A percentile compares a stretch with the other conserved stretches of the same genome.
Conservation (phyloP, 2,888 invertebrate species). For the Pollenia amentaria region DNA sequence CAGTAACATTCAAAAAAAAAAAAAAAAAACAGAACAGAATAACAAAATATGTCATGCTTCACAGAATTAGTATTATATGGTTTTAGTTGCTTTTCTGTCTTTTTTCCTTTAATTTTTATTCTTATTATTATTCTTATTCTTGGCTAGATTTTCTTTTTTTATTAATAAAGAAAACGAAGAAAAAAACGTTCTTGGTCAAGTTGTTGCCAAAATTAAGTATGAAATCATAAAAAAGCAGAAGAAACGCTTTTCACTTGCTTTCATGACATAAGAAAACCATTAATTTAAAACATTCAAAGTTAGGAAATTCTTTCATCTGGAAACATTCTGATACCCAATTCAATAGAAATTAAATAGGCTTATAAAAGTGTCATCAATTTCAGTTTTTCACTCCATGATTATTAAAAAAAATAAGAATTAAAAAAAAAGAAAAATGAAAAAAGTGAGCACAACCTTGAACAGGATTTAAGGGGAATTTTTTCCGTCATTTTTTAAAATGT, state of each 20-base stretch:
- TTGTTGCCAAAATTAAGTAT: conserved; percentile 65
- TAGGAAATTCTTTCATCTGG: conserved; percentile 82
- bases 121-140: background rate
- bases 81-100: background rate
- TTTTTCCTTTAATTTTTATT: background rate
- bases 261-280: conserved; percentile 62
- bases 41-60: conserved; percentile 55
- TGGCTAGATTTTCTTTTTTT: background rate
- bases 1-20: conserved; percentile 11
- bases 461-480: background rate
- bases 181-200: conserved; percentile 51
- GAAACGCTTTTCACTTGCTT: conserved; percentile 48
- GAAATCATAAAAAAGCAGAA: conserved; percentile 42
- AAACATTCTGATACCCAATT: conserved; percentile 80
- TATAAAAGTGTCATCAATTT: conserved; percentile 61
- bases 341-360: conserved; percentile 61
- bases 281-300: conserved; percentile 68
- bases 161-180: no score
- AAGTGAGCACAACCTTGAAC: conserved; percentile 49
- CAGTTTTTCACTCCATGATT: conserved; percentile 50
- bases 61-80: conserved; percentile 26
- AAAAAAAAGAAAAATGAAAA: background rate
- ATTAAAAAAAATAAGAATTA: conserved; percentile 77
- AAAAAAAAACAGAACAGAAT: background rate
- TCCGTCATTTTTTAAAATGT: background rate